A percentile compares a stretch with the other conserved stretches of the same genome.
Conservation (phyloP, 2,113 vertebrate species). For the Laticauda laticaudata region DNA sequence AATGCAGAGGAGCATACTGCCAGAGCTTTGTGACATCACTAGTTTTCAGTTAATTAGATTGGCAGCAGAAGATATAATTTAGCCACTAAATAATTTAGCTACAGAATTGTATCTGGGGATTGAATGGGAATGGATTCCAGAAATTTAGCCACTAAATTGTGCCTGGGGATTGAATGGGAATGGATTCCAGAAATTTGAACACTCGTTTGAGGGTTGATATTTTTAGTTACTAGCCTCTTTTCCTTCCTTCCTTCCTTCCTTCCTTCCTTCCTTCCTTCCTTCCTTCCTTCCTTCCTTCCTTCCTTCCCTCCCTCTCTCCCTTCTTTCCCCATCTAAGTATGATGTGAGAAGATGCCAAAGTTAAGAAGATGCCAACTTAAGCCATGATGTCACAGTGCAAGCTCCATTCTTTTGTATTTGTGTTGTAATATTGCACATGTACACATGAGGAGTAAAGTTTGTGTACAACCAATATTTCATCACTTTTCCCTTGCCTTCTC, state of each 20-base stretch:
- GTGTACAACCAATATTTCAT: neutral
- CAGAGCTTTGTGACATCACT: neutral
- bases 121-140: neutral
- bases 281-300: too few species aligned
- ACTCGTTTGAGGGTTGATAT: neutral
- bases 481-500: neutral
- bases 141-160: neutral
- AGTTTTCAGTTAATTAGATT: neutral
- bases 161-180: too few species aligned
- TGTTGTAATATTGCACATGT: neutral
- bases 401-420: neutral
- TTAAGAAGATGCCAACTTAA: neutral
- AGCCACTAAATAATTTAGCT: neutral
- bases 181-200: neutral
- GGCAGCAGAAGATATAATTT: neutral
- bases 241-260: neutral
- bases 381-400: neutral
- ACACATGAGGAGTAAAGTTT: neutral
- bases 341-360: neutral
- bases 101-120: neutral
- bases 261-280: neutral
- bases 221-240: neutral
- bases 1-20: neutral
- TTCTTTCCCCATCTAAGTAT: neutral
- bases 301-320: neutral